Conservation (phyloP, 2,113 vertebrate genomes). For the Dipodomys stephensi region DNA sequence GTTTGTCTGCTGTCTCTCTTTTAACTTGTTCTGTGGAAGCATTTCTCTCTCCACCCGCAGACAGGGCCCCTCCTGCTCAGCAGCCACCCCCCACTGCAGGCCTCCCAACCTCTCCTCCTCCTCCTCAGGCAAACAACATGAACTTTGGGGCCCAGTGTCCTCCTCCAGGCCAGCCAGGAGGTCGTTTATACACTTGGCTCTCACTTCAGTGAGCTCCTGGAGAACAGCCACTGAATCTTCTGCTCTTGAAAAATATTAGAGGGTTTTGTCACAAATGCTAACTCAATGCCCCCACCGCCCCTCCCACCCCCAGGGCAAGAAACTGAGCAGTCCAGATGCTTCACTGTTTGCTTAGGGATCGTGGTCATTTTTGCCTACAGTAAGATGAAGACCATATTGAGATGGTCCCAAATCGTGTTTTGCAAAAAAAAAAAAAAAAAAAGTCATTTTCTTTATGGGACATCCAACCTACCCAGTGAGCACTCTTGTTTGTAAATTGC, state of each 20-base stretch:
- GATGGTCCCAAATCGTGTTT: conserved; percentile 16
- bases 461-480: conserved; percentile 70
- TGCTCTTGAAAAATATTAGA: conserved; percentile 73
- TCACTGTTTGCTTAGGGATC: neutral
- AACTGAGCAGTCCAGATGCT: too few relatives aligned
- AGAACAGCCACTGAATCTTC: conserved; percentile 71
- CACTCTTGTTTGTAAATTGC: conserved; percentile 81
- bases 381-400: neutral
- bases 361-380: neutral
- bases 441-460: conserved; percentile 65
- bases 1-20: conserved; percentile 26
- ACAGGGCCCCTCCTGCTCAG: conserved; percentile 34
- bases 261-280: conserved; percentile 16
- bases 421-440: conserved; percentile 57
- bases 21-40: conserved; percentile 47
- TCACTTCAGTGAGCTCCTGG: conserved; percentile 64
- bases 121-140: conserved; percentile 75
- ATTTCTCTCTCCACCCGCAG: conserved; percentile 31
- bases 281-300: neutral
- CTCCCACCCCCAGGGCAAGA: too few relatives aligned
- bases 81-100: conserved; percentile 46
- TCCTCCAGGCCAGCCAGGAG: conserved; percentile 63
- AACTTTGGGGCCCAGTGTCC: conserved; percentile 67
- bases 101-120: conserved; percentile 57
- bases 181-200: conserved; percentile 77